Base-by-base conservation (phyloP, 2,797 vertebrate genomes). In the Coilia nasus region DNA sequence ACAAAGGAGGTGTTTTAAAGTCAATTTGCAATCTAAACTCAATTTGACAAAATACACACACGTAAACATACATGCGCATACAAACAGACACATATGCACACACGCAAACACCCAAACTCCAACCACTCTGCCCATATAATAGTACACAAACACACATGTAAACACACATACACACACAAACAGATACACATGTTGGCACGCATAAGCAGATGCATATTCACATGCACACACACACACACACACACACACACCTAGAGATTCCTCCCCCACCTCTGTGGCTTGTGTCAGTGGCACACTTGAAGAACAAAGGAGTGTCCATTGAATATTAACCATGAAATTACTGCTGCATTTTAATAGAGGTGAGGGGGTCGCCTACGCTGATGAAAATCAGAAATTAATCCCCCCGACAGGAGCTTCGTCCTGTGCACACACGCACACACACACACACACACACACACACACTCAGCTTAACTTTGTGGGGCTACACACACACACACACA, bases 281-380 rank as follows among this genome's bases (percentile, higher is more conserved):
- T 71, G 31, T 21, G 31, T 78, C 15, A 28, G 1, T 21, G 50
- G 50, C 71, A 2, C 83, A 80, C 86, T 84, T 85, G 91, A 85
- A 91, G 88, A 94, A 84, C 91, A 87, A 90, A 93, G 94, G 94
- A 95, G 94, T 94, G 93, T 94, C 94, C 93, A 95, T 95, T 95
- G 95, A 96, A 96, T 96, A 96, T 96, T 96, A 96, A 96, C 93
- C 94, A 95, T 95, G 94, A 95, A 96, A 96, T 95, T 95, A 96
- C 95, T 96, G 96, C 95, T 92, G 94, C 93, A 96, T 96, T 96
- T 93, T 96, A 96, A 96, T 96, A 91, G 93, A 95, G 95, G 95
- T 95, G 93, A 94, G 87, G 91, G 91, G 95, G 95, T 96, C 95
- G 92, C 91, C 94, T 92, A 93, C 94, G 94, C 94, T 93, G 94